Evolutionary conservation across 1,140 invertebrate species (phyloP).

Genomic region (Pseudomyrmex flavicornis): DNA sequence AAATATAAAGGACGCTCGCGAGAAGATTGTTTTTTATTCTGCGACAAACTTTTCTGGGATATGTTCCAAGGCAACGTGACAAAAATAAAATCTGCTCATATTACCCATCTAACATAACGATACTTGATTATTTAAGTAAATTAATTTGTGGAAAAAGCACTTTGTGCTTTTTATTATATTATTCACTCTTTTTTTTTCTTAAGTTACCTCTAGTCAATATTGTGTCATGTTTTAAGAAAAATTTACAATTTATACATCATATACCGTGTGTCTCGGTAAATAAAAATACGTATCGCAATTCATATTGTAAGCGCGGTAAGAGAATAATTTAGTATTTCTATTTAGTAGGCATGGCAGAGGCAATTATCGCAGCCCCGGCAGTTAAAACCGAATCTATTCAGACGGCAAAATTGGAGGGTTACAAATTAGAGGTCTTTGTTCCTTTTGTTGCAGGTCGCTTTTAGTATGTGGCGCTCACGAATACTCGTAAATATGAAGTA

Average conservation of each 20-base stretch:
- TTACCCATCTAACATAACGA: not conserved
- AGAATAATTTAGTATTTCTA: conserved; percentile 36
- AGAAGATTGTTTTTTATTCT: not conserved
- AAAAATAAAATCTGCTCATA: conserved; percentile 40
- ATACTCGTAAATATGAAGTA: not conserved
- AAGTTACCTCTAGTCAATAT: too few relatives aligned
- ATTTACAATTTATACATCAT: too few relatives aligned
- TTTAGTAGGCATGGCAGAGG: conserved; percentile 3
- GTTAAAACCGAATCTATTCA: conserved; percentile 53
- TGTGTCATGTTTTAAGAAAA: too few relatives aligned
- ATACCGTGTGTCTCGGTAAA: too few relatives aligned
- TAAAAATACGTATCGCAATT: not conserved
- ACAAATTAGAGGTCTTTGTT: conserved; percentile 72
- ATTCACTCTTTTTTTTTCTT: too few relatives aligned
- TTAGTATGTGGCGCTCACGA: conserved; percentile 27
- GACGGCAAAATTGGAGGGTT: conserved; percentile 53
- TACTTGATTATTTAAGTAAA: not conserved
- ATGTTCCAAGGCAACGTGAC: conserved; percentile 43
- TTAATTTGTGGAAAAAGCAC: too few relatives aligned
- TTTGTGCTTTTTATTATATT: too few relatives aligned
- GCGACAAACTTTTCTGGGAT: conserved; percentile 38
- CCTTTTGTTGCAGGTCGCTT: conserved; percentile 68
- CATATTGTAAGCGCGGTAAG: not conserved
- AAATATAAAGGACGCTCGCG: conserved; percentile 45
- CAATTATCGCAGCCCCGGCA: conserved; percentile 17